Conservation (phyloP, 2,888 invertebrate species). For the Eudasyphora cyanicolor region DNA sequence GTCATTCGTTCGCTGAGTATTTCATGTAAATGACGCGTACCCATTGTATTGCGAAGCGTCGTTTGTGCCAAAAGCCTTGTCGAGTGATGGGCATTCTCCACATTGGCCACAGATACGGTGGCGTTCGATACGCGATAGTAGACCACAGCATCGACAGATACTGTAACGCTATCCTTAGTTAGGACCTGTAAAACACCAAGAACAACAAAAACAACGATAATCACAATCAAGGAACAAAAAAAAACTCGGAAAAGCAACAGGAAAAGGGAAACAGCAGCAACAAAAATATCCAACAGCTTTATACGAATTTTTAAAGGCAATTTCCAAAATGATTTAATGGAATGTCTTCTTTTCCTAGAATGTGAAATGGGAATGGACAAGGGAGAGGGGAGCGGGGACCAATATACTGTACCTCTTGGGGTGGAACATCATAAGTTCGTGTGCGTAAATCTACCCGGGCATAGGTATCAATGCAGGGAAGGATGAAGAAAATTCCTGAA, state of each 20-base stretch:
- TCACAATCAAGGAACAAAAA: not conserved
- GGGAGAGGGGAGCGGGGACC: conserved; percentile 40
- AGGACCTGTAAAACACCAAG: no score
- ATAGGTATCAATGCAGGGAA: conserved; percentile 97
- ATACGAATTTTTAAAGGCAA: not conserved
- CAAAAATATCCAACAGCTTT: no score
- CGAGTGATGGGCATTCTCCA: conserved; percentile 97
- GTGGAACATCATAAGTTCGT: conserved; percentile 97
- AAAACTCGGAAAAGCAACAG: not conserved
- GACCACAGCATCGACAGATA: conserved; percentile 97
- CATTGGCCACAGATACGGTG: conserved; percentile 97
- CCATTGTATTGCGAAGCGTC: conserved; percentile 95
- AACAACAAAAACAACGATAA: not conserved
- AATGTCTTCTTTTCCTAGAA: not conserved
- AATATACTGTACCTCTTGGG: conserved; percentile 90
- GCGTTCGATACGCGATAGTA: conserved; percentile 97
- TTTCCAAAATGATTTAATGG: conserved; percentile 1
- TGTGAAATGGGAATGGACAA: not conserved
- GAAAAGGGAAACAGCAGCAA: not conserved
- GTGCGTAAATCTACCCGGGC: conserved; percentile 96
- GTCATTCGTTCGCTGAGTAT: conserved; percentile 97
- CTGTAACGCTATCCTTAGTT: conserved; percentile 98
- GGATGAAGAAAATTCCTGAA: conserved; percentile 95
- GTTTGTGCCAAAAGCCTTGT: conserved; percentile 94
- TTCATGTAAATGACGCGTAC: conserved; percentile 96